Percentiles rank a stretch among this genome's conserved stretches.
These are phyloP conservation scores for Drosophila malerkotliana DNA, from an alignment of 1,140 invertebrate species.

Conservation along the genomic window DNA sequence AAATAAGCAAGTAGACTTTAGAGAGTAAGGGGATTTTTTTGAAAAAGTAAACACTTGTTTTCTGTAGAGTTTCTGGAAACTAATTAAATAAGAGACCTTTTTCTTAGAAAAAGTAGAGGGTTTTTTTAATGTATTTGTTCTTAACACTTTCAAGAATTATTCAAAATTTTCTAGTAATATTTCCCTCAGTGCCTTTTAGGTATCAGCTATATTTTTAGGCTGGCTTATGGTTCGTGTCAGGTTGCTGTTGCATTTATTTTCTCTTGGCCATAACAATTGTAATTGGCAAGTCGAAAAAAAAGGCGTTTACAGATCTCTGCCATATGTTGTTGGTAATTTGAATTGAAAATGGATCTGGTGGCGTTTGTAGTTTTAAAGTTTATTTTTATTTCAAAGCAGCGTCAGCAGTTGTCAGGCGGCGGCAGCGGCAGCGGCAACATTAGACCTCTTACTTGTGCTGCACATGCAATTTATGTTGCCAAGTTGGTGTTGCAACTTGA, in stretches of 20 bases:
- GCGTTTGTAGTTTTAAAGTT: background rate
- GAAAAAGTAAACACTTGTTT: too few relatives aligned
- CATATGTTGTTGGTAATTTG: conserved; percentile 47
- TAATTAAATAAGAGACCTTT: too few relatives aligned
- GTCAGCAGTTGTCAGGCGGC: conserved; percentile 43
- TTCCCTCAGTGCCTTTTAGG: background rate
- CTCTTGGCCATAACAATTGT: conserved; percentile 28
- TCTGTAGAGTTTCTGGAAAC: too few relatives aligned
- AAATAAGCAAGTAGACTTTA: background rate
- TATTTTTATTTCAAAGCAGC: conserved; percentile 22
- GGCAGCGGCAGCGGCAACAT: conserved; percentile 14
- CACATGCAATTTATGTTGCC: conserved; percentile 22
- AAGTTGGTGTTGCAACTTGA: background rate
- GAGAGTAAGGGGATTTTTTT: background rate
- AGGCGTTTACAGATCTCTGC: conserved; percentile 30
- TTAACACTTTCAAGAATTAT: background rate
- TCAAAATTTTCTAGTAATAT: background rate
- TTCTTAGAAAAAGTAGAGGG: too few relatives aligned
- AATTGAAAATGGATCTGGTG: conserved; percentile 1
- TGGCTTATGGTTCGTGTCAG: conserved; percentile 21
- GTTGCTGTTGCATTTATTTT: conserved; percentile 23
- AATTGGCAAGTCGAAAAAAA: conserved; percentile 45
- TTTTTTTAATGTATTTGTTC: too few relatives aligned
- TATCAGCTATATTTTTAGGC: conserved; percentile 8
- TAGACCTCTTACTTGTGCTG: conserved; percentile 22